Conservation (phyloP, 2,888 invertebrate species). For the Hemistola chrysoprasaria region DNA sequence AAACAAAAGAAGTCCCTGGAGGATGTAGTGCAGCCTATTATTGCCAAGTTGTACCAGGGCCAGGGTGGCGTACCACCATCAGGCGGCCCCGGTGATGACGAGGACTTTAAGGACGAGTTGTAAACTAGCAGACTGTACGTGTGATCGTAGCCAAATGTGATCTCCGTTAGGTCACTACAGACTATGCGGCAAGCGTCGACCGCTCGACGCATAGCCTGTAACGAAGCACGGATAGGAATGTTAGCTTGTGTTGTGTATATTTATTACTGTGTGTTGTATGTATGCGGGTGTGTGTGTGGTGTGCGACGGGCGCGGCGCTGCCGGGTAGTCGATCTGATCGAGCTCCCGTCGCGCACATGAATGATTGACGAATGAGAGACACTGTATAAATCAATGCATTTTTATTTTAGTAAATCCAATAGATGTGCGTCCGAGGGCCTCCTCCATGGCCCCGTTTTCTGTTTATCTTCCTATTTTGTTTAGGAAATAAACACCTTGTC, state of each 20-base stretch:
- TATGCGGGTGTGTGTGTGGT: constrained; percentile 36
- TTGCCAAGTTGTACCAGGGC: constrained; percentile 97
- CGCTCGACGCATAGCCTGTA: constrained; percentile 42
- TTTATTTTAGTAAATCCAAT: constrained; percentile 64
- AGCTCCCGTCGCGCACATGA: constrained; percentile 40
- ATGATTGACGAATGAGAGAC: constrained; percentile 32
- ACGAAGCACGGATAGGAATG: constrained; percentile 54
- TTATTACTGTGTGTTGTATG: constrained; percentile 59
- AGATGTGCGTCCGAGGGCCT: constrained; percentile 43
- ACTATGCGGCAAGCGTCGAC: constrained; percentile 33
- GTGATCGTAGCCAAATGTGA: constrained; percentile 71
- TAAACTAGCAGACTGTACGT: constrained; percentile 74
- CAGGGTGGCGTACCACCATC: constrained; percentile 91
- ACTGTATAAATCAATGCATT: constrained; percentile 72
- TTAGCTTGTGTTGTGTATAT: constrained; percentile 73
- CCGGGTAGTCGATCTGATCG: constrained; percentile 47
- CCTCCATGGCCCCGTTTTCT: constrained; percentile 46
- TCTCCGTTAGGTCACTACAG: constrained; percentile 54
- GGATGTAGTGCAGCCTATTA: constrained; percentile 97
- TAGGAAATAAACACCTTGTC: constrained; percentile 47
- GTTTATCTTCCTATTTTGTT: constrained; percentile 41
- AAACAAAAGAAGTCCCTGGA: constrained; percentile 97
- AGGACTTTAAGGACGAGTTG: constrained; percentile 93
- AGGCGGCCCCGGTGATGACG: constrained; percentile 86
- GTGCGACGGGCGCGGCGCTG: constrained; percentile 45